Base-by-base conservation (phyloP, 2,797 vertebrate genomes). In the Rousettus madagascariensis region DNA sequence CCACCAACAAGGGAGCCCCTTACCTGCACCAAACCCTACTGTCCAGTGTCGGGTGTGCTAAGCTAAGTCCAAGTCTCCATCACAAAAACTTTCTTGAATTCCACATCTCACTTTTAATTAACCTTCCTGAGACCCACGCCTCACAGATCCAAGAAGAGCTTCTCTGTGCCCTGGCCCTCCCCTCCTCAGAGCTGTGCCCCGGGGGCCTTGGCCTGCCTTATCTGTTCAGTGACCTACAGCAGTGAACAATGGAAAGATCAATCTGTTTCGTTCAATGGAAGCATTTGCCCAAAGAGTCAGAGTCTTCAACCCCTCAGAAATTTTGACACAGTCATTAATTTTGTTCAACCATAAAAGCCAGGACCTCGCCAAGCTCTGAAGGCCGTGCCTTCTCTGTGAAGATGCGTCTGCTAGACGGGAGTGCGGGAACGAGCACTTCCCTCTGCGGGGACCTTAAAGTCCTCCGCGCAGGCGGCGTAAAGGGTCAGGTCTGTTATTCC, bases 301-400 rank as follows among this genome's bases (percentile, higher is more conserved):
- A 97, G 92, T 96, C 95, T 95, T 96, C 97, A 97, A 94, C 96
- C 88, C 41, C 92, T 96, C 90, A 57, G 95, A 90, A 96, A 91
- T 86, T 79, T 94, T 96, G 96, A 97, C 97, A 97, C 85, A 30
- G 93, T 95, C 96, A 97, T 97, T 98, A 92, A 96, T 97, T 97
- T 97, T 95, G 87, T 79, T 96, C 95, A 84, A 89, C 85, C 94
- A 84, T 77, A 89, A 94, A 97, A 96, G 43, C 36, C 91, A 95
- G 78, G 59, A 33, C 63, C 92, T 53, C 41, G 33, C 82, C 51
- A 88, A 79, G 59, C 53, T 74, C 77, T 33, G 38, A 93, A 90
- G 90, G 38, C 53, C 57, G 43, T 80, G 71, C 36, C 63, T 96
- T 74, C 86, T 65, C 51, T 38, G 83, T 83, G 90, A 95, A 96